phyloP scores from a whole-genome alignment of 2,888 invertebrate genomes.

The Antheraea assamensis region DNA sequence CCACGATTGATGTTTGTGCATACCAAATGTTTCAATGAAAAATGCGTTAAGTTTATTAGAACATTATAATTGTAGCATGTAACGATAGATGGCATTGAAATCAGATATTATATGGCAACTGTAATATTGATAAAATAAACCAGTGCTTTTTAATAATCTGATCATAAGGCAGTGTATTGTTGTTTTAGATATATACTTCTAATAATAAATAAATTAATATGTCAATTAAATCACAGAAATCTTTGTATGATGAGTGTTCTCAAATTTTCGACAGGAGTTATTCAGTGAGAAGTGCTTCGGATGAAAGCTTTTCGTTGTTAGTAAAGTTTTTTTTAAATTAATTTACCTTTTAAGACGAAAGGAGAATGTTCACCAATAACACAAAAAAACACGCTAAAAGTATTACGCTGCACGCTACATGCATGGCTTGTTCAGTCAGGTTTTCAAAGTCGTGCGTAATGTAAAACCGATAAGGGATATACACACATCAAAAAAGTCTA shows the following conservation, averaged over 20 bases:
- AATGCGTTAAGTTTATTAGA: no score
- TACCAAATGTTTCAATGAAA: no score
- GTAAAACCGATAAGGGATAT: no score
- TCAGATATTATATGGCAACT: background rate
- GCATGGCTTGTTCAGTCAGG: no score
- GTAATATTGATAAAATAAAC: conserved; percentile 50
- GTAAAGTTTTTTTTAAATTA: conserved; percentile 14
- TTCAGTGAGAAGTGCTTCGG: conserved; percentile 62
- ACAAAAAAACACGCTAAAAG: no score
- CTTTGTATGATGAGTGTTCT: conserved; percentile 65
- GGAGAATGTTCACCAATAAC: background rate
- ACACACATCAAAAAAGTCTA: no score
- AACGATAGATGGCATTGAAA: conserved; percentile 33
- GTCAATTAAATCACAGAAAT: conserved; percentile 72
- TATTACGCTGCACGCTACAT: no score
- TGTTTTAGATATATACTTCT: background rate
- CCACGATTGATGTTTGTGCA: no score
- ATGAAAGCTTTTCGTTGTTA: conserved; percentile 66
- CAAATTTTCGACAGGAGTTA: conserved; percentile 69
- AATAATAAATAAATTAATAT: conserved; percentile 40
- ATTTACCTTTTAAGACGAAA: background rate
- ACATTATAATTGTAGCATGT: background rate
- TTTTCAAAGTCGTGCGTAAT: no score
- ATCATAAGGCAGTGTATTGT: background rate
- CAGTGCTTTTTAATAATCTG: background rate